phyloP scores from a whole-genome alignment of 1,140 invertebrate genomes.

The Cylas formicarius region DNA sequence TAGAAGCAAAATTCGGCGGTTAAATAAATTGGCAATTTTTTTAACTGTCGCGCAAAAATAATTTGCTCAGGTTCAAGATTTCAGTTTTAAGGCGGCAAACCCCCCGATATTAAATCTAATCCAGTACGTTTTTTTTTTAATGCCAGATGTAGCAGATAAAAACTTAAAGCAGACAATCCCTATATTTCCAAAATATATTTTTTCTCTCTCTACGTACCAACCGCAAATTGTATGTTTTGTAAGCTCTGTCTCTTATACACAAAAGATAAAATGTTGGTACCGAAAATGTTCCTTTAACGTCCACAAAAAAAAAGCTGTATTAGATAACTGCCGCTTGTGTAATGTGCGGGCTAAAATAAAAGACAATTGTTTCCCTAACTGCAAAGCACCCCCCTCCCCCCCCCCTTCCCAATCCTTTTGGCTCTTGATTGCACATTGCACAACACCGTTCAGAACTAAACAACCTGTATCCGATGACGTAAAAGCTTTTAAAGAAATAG shows the following conservation, averaged over 20 bases:
- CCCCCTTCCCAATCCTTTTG: background rate
- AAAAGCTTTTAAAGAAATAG: slow-evolving; percentile 1
- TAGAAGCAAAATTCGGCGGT: too few species aligned
- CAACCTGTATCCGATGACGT: background rate
- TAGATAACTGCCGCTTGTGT: slow-evolving; percentile 24
- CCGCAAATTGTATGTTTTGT: slow-evolving; percentile 14
- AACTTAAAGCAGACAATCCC: too few species aligned
- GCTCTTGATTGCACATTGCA: slow-evolving; percentile 28
- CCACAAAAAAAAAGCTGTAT: slow-evolving; percentile 2
- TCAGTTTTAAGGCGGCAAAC: too few species aligned
- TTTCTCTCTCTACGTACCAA: too few species aligned
- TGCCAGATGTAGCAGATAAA: too few species aligned
- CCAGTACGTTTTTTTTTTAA: too few species aligned
- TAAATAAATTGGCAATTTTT: too few species aligned
- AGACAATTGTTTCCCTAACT: slow-evolving; percentile 14
- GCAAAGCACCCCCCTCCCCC: slow-evolving; percentile 15
- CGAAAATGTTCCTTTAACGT: too few species aligned
- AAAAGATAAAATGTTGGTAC: slow-evolving; percentile 25
- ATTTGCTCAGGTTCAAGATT: too few species aligned
- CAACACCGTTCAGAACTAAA: slow-evolving; percentile 18
- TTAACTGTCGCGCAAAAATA: too few species aligned
- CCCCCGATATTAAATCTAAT: too few species aligned
- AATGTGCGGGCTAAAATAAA: slow-evolving; percentile 25
- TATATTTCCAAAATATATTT: too few species aligned
- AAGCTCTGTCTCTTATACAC: slow-evolving; percentile 18